Percentiles rank a stretch among this genome's conserved stretches.
Conservation (phyloP, 2,888 invertebrate genomes). For the Synanthedon formicaeformis region DNA sequence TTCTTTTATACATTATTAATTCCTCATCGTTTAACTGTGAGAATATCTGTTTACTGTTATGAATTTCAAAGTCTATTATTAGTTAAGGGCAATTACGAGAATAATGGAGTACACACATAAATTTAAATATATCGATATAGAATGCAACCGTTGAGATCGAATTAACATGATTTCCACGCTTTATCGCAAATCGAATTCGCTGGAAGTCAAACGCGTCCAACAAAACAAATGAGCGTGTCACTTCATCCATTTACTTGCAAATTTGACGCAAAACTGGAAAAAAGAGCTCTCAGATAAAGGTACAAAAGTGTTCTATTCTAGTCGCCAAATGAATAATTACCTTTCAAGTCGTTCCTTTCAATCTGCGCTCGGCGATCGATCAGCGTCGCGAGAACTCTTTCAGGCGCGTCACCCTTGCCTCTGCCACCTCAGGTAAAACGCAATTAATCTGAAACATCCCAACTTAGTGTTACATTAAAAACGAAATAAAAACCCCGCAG, state of each 20-base stretch:
- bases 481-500: conserved; percentile 60
- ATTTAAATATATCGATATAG: too few relatives aligned
- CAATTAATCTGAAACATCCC: conserved; percentile 71
- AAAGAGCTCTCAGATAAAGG: conserved; percentile 60
- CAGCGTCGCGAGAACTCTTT: conserved; percentile 68
- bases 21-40: too few relatives aligned
- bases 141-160: background rate
- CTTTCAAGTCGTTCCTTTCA: conserved; percentile 69
- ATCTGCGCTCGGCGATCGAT: conserved; percentile 64
- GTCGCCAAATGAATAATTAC: conserved; percentile 70
- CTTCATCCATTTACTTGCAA: conserved; percentile 67
- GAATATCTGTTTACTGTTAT: too few relatives aligned
- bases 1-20: too few relatives aligned
- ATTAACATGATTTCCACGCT: background rate
- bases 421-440: conserved; percentile 56
- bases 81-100: too few relatives aligned
- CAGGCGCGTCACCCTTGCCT: conserved; percentile 63
- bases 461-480: conserved; percentile 70
- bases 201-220: conserved; percentile 54
- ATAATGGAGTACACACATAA: too few relatives aligned
- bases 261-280: conserved; percentile 66
- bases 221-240: conserved; percentile 64
- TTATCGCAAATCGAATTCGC: conserved; percentile 38
- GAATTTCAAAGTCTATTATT: too few relatives aligned
- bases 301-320: conserved; percentile 70